Conservation (phyloP, 2,797 vertebrate genomes). For the Lophotriccus pileatus region DNA sequence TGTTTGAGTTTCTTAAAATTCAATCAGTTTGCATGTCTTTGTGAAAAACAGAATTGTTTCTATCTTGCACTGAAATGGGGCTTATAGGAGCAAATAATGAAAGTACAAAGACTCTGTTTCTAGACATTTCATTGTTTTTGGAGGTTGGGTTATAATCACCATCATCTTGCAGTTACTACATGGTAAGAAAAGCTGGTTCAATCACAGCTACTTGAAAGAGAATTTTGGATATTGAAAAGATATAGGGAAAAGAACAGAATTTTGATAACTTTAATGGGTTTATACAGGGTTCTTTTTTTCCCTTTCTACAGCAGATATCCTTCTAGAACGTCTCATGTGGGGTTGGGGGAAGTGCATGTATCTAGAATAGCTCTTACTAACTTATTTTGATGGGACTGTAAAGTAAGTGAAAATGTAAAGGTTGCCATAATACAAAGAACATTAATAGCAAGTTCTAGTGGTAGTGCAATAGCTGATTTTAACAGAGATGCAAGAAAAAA, state of each 20-base stretch:
- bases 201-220: neutral
- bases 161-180: neutral
- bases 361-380: neutral
- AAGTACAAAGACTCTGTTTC: neutral
- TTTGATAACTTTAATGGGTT: neutral
- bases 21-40: neutral
- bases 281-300: neutral
- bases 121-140: neutral
- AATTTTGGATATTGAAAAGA: neutral
- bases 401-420: neutral
- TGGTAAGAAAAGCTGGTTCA: neutral
- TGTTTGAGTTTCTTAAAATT: neutral
- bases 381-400: neutral
- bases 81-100: neutral
- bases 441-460: neutral
- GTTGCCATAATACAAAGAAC: neutral
- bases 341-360: neutral
- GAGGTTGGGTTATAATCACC: neutral
- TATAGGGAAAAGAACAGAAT: neutral
- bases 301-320: neutral
- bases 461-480: neutral
- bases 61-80: neutral
- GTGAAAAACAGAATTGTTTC: neutral
- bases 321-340: neutral
- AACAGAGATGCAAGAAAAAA: neutral